Conservation (phyloP, 2,797 vertebrate species). For the Rhinichthys osculus region DNA sequence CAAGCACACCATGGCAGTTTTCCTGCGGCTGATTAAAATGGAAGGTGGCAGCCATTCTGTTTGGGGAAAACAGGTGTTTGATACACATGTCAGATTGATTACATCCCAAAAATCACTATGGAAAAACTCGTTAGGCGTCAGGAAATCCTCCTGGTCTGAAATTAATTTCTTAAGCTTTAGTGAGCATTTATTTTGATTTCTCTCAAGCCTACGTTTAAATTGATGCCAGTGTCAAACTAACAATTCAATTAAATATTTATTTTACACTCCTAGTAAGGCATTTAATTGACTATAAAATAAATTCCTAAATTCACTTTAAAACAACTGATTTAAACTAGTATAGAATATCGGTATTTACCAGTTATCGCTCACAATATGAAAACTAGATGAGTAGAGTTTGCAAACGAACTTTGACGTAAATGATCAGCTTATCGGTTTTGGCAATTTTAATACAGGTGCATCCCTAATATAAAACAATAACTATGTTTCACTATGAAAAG, state of each 20-base stretch:
- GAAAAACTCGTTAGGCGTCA: constrained; percentile 13
- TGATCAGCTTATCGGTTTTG: background rate
- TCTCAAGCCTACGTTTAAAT: background rate
- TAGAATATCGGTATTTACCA: background rate
- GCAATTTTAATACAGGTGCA: background rate
- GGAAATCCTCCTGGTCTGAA: constrained; percentile 18
- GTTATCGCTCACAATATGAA: background rate
- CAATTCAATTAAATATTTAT: background rate
- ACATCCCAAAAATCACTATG: constrained; percentile 38
- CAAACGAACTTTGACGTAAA: background rate
- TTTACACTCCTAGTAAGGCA: background rate
- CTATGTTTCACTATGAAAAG: background rate
- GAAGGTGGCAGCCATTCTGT: constrained; percentile 56
- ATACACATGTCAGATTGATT: constrained; percentile 63
- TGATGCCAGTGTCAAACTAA: background rate
- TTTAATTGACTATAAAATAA: background rate
- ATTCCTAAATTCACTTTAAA: background rate
- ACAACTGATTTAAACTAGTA: background rate
- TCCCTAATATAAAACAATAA: background rate
- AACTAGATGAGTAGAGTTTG: no score
- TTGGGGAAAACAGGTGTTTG: constrained; percentile 62
- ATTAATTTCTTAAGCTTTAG: constrained; percentile 17
- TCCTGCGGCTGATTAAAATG: constrained; percentile 47
- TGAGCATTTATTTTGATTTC: background rate
- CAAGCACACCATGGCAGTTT: constrained; percentile 23